phyloP scores from a whole-genome alignment of 2,797 vertebrate species.

The Kryptopterus vitreolus region DNA sequence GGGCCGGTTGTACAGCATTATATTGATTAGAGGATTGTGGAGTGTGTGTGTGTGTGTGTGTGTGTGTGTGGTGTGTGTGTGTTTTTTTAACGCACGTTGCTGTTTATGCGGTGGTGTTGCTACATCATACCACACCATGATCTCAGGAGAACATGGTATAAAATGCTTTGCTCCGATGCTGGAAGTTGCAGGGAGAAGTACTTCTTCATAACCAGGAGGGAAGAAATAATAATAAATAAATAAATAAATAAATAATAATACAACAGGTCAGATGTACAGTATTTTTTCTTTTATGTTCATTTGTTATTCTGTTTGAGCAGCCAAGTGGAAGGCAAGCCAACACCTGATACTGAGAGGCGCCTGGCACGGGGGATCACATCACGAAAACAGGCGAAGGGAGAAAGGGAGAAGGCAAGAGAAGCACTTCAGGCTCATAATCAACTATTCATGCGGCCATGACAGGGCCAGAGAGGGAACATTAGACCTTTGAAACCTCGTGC shows the following conservation, averaged over 20 bases:
- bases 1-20: slow-evolving; percentile 32
- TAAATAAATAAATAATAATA: not conserved
- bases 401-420: slow-evolving; percentile 5
- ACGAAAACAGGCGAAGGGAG: slow-evolving; percentile 21
- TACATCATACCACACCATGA: not conserved
- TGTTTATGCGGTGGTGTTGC: slow-evolving; percentile 5
- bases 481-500: slow-evolving; percentile 38
- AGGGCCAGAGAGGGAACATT: slow-evolving; percentile 33
- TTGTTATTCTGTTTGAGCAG: not conserved
- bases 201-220: not conserved
- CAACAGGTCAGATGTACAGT: not conserved
- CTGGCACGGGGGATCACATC: slow-evolving; percentile 38
- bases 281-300: not conserved
- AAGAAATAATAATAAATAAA: too few species aligned
- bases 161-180: too few species aligned
- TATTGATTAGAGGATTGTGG: slow-evolving; percentile 20
- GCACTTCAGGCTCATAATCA: slow-evolving; percentile 29
- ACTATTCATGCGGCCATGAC: slow-evolving; percentile 41
- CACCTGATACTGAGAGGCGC: slow-evolving; percentile 39
- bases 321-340: slow-evolving; percentile 25
- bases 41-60: too few species aligned
- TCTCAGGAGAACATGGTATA: not conserved
- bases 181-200: not conserved
- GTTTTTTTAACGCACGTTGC: too few species aligned
- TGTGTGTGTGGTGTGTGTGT: slow-evolving; percentile 24